phyloP scores from a whole-genome alignment of 2,797 vertebrate species.

The Pygocentrus nattereri region DNA sequence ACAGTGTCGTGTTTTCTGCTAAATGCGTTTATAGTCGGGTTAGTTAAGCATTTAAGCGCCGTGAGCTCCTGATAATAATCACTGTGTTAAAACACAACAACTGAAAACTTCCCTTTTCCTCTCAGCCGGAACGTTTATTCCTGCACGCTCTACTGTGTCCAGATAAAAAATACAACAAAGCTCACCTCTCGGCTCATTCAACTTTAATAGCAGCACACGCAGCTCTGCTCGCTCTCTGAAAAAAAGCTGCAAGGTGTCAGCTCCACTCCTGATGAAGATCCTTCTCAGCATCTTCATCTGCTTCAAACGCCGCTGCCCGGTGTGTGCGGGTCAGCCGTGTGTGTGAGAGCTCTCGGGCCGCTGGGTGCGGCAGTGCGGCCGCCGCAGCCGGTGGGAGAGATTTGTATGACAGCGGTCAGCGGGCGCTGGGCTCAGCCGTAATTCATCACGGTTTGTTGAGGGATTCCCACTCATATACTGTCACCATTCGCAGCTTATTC shows the following conservation, averaged over 20 bases:
- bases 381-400: slow-evolving; percentile 45
- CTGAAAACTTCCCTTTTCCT: slow-evolving; percentile 14
- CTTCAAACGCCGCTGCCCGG: slow-evolving; percentile 3
- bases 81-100: background rate
- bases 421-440: slow-evolving; percentile 48
- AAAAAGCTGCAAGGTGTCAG: slow-evolving; percentile 43
- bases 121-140: slow-evolving; percentile 37
- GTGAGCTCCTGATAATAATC: slow-evolving; percentile 18
- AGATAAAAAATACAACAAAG: slow-evolving; percentile 57
- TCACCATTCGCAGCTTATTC: slow-evolving; percentile 61
- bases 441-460: slow-evolving; percentile 65
- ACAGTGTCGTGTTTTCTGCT: background rate
- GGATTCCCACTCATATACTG: slow-evolving; percentile 56
- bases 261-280: slow-evolving; percentile 23
- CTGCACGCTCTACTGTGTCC: slow-evolving; percentile 36
- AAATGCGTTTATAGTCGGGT: background rate
- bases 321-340: slow-evolving; percentile 12
- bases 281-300: slow-evolving; percentile 39
- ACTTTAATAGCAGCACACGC: slow-evolving; percentile 42
- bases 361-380: background rate
- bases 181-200: slow-evolving; percentile 50
- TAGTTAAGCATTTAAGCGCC: background rate
- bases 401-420: slow-evolving; percentile 42
- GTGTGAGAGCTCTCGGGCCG: background rate
- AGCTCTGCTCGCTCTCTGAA: slow-evolving; percentile 12